Conservation (phyloP, 1,140 invertebrate species). For the Papilio aristodemus region DNA sequence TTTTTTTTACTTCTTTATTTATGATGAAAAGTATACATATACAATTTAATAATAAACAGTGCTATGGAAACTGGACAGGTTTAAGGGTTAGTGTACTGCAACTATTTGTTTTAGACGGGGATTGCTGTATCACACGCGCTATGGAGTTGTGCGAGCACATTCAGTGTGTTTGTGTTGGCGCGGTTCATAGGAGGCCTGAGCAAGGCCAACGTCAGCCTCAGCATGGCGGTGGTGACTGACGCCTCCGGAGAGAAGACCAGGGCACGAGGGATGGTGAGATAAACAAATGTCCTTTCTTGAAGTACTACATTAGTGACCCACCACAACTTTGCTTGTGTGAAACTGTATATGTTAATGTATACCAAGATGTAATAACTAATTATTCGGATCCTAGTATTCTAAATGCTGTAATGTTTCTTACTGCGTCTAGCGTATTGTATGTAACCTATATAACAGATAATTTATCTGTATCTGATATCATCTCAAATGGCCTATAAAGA, state of each 20-base stretch:
- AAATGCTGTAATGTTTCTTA: too few relatives aligned
- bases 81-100: too few relatives aligned
- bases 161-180: conserved; percentile 95
- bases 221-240: conserved; percentile 97
- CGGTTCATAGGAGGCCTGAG: conserved; percentile 96
- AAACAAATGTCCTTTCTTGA: not conserved
- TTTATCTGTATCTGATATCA: too few relatives aligned
- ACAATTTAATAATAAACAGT: not conserved
- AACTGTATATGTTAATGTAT: too few relatives aligned
- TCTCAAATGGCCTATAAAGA: too few relatives aligned
- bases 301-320: too few relatives aligned
- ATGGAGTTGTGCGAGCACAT: conserved; percentile 94
- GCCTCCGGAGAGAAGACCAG: conserved; percentile 90
- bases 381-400: too few relatives aligned
- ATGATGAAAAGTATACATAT: not conserved
- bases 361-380: too few relatives aligned
- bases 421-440: too few relatives aligned
- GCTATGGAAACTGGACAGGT: too few relatives aligned
- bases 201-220: conserved; percentile 97
- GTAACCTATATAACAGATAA: too few relatives aligned
- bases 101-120: conserved; percentile 84
- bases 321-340: too few relatives aligned
- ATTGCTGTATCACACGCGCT: conserved; percentile 92
- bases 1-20: not conserved
- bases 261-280: conserved; percentile 95